A percentile compares a stretch with the other conserved stretches of the same genome.
Conservation (phyloP, 37 sponge, comb jelly and placozoan genomes). For the Agelas oroides region DNA sequence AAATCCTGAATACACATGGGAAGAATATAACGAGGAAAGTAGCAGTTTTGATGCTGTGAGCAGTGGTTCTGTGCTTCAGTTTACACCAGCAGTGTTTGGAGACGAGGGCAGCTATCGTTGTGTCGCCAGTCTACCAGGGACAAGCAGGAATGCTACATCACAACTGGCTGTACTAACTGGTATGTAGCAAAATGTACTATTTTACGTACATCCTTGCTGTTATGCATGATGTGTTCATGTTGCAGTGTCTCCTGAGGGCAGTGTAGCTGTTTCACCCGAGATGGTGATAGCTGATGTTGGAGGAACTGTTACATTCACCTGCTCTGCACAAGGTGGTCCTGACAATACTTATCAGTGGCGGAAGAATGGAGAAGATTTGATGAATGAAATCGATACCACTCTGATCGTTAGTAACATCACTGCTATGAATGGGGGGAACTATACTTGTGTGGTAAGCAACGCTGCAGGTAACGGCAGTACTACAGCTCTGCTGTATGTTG, state of each 20-base stretch:
- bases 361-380: background rate
- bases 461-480: conserved; percentile 8
- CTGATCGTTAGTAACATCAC: background rate
- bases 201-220: too few relatives aligned
- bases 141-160: too few relatives aligned
- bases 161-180: too few relatives aligned
- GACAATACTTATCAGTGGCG: conserved; percentile 17
- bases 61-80: too few relatives aligned
- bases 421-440: background rate
- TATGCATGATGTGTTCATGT: too few relatives aligned
- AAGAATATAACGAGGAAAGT: too few relatives aligned
- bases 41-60: too few relatives aligned
- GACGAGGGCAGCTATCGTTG: too few relatives aligned
- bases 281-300: background rate
- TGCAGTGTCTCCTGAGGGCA: conserved; percentile 31
- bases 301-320: background rate
- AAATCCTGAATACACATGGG: background rate
- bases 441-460: conserved; percentile 19
- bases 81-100: too few relatives aligned
- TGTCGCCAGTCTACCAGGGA: too few relatives aligned
- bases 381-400: background rate
- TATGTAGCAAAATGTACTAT: too few relatives aligned
- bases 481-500: background rate
- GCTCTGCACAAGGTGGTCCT: conserved; percentile 16
- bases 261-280: conserved; percentile 1